Evolutionary conservation across 2,113 vertebrate genomes (phyloP).

Genomic region (Atrichornis clamosus): DNA sequence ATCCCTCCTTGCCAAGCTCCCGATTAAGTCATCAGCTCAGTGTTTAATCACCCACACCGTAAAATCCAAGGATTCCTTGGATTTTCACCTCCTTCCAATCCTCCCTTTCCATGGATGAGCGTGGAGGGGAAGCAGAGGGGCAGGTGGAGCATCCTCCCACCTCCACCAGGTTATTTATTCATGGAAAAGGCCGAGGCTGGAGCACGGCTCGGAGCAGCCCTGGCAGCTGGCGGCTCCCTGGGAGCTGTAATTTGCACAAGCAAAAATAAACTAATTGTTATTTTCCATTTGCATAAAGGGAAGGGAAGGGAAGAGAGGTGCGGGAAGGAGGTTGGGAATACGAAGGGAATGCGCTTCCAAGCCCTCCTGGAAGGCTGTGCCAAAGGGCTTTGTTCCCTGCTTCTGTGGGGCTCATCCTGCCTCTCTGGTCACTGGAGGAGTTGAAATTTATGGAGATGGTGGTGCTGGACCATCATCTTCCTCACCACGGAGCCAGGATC

Average conservation of each 20-base stretch:
- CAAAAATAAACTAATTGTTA: conserved; percentile 60
- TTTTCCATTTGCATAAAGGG: conserved; percentile 34
- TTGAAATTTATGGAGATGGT: background rate
- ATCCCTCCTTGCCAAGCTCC: background rate
- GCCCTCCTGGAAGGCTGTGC: background rate
- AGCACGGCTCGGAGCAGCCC: background rate
- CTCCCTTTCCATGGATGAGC: background rate
- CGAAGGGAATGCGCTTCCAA: background rate
- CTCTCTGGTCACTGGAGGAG: background rate
- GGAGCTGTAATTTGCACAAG: conserved; percentile 46
- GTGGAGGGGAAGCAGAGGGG: too few species aligned
- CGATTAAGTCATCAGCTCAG: background rate
- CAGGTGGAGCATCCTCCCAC: background rate
- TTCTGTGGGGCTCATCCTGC: background rate
- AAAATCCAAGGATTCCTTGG: background rate
- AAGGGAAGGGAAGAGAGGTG: background rate
- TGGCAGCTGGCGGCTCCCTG: conserved; percentile 49
- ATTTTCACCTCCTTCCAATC: fast-evolving
- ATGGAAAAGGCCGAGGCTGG: background rate
- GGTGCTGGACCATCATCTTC: background rate
- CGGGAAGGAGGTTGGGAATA: background rate
- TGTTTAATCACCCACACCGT: background rate
- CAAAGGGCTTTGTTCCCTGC: background rate
- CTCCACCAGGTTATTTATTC: conserved; percentile 37
- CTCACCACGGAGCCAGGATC: background rate